Percentiles rank a stretch among this genome's conserved stretches.
Evolutionary conservation across 2,888 invertebrate genomes (phyloP).

Genomic region (Thymelicus lineola): DNA sequence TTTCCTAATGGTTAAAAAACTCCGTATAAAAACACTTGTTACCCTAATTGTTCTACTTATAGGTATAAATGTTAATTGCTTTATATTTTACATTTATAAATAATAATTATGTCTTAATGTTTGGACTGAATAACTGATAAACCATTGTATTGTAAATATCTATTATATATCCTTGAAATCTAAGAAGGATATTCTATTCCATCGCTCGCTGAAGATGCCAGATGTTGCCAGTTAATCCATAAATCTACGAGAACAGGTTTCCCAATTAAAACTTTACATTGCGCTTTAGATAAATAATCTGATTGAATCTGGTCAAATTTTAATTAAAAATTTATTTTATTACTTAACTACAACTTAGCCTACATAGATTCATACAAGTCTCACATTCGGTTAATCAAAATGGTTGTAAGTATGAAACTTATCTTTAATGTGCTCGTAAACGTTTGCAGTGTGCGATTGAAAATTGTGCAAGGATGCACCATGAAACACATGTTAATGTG

Average conservation of each 20-base stretch:
- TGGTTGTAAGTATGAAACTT: too few species aligned
- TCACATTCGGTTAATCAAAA: too few species aligned
- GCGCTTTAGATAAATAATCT: constrained; percentile 2
- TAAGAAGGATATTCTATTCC: background rate
- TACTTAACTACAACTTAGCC: background rate
- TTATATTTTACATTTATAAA: too few species aligned
- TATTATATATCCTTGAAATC: background rate
- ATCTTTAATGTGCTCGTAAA: too few species aligned
- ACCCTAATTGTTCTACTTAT: too few species aligned
- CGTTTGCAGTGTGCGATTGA: too few species aligned
- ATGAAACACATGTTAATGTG: constrained; percentile 17
- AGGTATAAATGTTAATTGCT: too few species aligned
- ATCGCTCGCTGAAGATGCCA: background rate
- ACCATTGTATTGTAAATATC: too few species aligned
- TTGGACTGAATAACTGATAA: too few species aligned
- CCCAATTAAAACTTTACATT: constrained; percentile 12
- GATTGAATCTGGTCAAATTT: background rate
- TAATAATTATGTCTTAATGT: too few species aligned
- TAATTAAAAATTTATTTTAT: background rate
- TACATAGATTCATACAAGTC: background rate
- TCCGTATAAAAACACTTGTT: too few species aligned
- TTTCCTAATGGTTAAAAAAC: too few species aligned
- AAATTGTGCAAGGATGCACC: background rate
- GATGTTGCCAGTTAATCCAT: constrained; percentile 9
- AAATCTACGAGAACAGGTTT: background rate